phyloP scores from a whole-genome alignment of 2,113 vertebrate genomes.

The Nematolebias whitei region DNA sequence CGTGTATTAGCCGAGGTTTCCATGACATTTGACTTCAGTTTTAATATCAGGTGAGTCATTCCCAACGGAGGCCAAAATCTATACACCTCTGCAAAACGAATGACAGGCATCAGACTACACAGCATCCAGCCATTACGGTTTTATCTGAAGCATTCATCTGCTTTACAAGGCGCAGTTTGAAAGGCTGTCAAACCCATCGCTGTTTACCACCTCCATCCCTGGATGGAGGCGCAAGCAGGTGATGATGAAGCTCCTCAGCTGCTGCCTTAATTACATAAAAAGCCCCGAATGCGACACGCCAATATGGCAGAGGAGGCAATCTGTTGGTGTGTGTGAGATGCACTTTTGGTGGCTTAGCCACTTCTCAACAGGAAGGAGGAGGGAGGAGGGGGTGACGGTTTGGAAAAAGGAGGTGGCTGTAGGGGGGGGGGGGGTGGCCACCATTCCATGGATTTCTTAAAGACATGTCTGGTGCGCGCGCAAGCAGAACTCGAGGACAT shows the following conservation, averaged over 20 bases:
- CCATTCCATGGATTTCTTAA: slow-evolving; percentile 68
- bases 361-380: slow-evolving; percentile 29
- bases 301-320: slow-evolving; percentile 29
- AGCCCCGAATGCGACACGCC: slow-evolving; percentile 41
- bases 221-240: slow-evolving; percentile 53
- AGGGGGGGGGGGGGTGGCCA: slow-evolving; percentile 5
- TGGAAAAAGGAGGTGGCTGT: too few species aligned
- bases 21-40: slow-evolving; percentile 44
- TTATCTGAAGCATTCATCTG: slow-evolving; percentile 57
- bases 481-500: slow-evolving; percentile 57
- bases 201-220: slow-evolving; percentile 18
- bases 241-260: slow-evolving; percentile 41
- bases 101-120: slow-evolving; percentile 33
- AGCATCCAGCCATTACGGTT: slow-evolving; percentile 39
- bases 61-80: slow-evolving; percentile 53
- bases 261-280: slow-evolving; percentile 56
- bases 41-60: slow-evolving; percentile 68
- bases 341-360: slow-evolving; percentile 37
- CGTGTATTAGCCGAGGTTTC: too few species aligned
- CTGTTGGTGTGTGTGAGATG: background rate
- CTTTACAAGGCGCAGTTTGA: slow-evolving; percentile 30
- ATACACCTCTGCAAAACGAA: slow-evolving; percentile 22
- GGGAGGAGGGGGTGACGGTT: background rate
- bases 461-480: slow-evolving; percentile 68
- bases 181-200: background rate